phyloP scores from a whole-genome alignment of 1,140 invertebrate species.

The Aphaenogaster floridana region DNA sequence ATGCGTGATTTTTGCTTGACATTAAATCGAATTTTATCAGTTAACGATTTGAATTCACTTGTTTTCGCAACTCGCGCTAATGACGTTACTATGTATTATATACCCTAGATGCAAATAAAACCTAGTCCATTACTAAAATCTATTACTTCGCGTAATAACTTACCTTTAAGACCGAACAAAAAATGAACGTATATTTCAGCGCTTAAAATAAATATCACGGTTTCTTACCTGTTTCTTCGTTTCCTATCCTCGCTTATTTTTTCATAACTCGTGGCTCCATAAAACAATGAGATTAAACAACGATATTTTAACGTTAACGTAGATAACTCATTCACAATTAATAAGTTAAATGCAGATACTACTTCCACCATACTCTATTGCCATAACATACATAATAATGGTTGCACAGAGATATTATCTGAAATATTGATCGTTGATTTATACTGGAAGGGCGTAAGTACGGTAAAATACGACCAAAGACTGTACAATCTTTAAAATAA shows the following conservation, averaged over 20 bases:
- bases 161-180: not conserved
- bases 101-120: conserved; percentile 85
- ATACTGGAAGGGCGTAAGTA: conserved; percentile 34
- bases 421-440: not conserved
- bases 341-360: not conserved
- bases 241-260: not conserved
- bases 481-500: conserved; percentile 33
- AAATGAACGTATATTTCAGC: not conserved
- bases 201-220: not conserved
- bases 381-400: not conserved
- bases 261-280: not conserved
- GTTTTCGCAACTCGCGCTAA: conserved; percentile 81
- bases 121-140: conserved; percentile 81
- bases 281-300: not conserved
- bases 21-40: conserved; percentile 58
- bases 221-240: not conserved
- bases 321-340: not conserved
- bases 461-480: conserved; percentile 44
- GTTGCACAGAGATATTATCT: not conserved
- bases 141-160: not conserved
- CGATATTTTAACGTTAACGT: not conserved
- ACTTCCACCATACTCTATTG: not conserved
- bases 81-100: conserved; percentile 84
- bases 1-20: conserved; percentile 72
- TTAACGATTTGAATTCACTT: conserved; percentile 44